A percentile compares a stretch with the other conserved stretches of the same genome.
Conservation (phyloP, 2,113 vertebrate genomes). For the Actenoides lindsayi region DNA sequence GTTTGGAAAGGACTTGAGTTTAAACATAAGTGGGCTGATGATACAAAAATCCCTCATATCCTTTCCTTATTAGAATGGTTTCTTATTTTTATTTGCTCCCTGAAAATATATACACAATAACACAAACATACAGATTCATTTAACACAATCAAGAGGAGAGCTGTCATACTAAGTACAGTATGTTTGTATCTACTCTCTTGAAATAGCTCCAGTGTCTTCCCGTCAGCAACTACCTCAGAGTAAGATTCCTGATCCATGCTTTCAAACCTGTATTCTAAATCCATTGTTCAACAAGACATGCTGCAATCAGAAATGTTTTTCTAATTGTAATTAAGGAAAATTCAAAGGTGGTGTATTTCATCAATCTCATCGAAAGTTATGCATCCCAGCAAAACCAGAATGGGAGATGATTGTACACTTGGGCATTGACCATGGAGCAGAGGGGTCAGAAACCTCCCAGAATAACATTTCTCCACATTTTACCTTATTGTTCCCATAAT, state of each 20-base stretch:
- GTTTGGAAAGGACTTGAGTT: background rate
- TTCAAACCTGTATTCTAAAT: background rate
- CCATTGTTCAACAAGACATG: background rate
- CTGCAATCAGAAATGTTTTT: background rate
- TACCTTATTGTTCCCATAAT: background rate
- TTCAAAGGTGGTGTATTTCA: background rate
- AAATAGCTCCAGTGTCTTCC: background rate
- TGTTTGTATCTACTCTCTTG: background rate
- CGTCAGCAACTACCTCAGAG: background rate
- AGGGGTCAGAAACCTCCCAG: background rate
- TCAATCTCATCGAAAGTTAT: background rate
- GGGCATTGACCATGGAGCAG: background rate
- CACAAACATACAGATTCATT: background rate
- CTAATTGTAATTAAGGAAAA: background rate
- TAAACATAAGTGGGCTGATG: constrained; percentile 7
- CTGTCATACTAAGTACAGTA: background rate
- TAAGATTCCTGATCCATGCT: fast-evolving
- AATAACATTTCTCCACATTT: background rate
- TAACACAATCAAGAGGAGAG: background rate
- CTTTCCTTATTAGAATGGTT: constrained; percentile 20
- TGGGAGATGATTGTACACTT: fast-evolving
- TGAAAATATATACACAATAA: background rate
- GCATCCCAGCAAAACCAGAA: background rate
- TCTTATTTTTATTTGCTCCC: background rate
- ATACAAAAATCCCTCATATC: constrained; percentile 11